Base-by-base conservation (phyloP, 2,888 invertebrate species). In the Microlaimidae sp. region DNA sequence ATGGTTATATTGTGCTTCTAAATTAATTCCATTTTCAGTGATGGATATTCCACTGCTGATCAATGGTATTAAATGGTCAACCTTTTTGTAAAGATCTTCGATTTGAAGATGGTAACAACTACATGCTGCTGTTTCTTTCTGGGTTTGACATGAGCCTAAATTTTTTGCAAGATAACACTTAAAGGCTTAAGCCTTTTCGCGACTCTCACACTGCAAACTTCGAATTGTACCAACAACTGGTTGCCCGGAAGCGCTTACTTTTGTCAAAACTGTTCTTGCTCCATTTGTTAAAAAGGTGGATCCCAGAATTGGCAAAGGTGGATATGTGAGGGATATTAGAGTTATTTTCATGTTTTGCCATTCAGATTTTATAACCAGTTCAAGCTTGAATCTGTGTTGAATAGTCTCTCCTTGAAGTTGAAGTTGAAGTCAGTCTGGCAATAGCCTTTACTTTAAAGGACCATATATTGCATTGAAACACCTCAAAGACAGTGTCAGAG, bases 251-350 rank as follows among this genome's bases (percentile, higher is more conserved):
- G 38, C 38, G 10, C 13, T 13, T 10, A n/a, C 38, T 38, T n/a
- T 10, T 38, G n/a, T n/a, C 38, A 38, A 38, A 38, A 38, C 55
- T 2, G 42, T 43, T 24, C 28, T 13, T 1, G 3, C 24, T 3
- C 49, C 55, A 25, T 49, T 28, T 5, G 48, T 56, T n/a, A 55
- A 7, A 27, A 55, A 56, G 17, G 17, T 25, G n/a, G 17, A 13
- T 24, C 26, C 7, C 17, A 49, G 38, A 19, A 25, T 43, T 13
- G 50, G 53, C 23, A 24, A 19, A 3, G 56, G 46, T 2, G 53
- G 38, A 1, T 25, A 23, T 17, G 48, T 42, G 10, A 55, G 19
- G 17, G 53, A 13, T 5, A 55, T 25, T n/a, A 45, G 29, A 17
- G 38, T 47, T 1, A 49, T 23, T 17, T 45, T 21, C 1, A 40